These are phyloP conservation scores for Myiagra hebetior DNA, from an alignment of 2,113 vertebrate species.

Conservation along the genomic window DNA sequence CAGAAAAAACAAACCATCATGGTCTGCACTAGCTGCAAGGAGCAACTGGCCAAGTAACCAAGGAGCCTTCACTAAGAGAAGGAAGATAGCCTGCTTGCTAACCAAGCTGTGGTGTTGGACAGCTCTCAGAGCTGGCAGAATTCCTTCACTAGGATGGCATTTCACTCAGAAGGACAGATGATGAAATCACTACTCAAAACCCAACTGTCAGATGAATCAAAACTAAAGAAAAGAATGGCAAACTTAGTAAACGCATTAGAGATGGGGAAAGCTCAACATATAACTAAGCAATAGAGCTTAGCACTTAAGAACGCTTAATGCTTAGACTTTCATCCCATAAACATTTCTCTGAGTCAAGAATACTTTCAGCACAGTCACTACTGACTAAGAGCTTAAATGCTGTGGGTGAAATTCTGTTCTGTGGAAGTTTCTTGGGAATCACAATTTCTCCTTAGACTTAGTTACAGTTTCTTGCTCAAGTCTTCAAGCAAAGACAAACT, in stretches of 20 bases:
- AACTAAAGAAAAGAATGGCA: background rate
- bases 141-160: background rate
- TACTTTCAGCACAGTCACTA: background rate
- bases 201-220: background rate
- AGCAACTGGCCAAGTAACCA: background rate
- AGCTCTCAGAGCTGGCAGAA: background rate
- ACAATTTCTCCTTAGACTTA: background rate
- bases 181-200: background rate
- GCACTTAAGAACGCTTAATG: slow-evolving; percentile 7
- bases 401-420: background rate
- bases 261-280: background rate
- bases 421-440: background rate
- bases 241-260: background rate
- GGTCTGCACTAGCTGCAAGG: background rate
- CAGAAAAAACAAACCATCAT: background rate
- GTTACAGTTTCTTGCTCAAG: background rate
- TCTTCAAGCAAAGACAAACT: background rate
- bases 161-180: background rate
- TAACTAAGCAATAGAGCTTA: background rate
- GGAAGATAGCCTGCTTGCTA: background rate
- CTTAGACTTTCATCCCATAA: slow-evolving; percentile 9
- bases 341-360: background rate
- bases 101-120: background rate
- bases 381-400: background rate
- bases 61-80: background rate